Percentiles rank a stretch among this genome's conserved stretches.
phyloP scores from a whole-genome alignment of 2,797 vertebrate genomes.

The Furcifer pardalis region DNA sequence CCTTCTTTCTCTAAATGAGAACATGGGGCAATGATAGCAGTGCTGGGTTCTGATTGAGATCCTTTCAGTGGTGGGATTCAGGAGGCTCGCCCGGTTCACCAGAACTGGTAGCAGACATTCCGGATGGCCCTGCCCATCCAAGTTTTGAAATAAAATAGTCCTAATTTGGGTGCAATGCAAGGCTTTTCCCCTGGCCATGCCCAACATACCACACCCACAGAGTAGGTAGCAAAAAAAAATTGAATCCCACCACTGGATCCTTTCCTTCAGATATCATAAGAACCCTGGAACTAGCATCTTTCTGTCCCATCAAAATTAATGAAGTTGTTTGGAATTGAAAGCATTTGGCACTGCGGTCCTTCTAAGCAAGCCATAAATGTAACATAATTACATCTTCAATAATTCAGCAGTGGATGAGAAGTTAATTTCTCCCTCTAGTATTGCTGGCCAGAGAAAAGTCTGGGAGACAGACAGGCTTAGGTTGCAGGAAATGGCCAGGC shows the following conservation, averaged over 20 bases:
- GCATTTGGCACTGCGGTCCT: not conserved
- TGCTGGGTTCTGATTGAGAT: not conserved
- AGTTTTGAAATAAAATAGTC: too few species aligned
- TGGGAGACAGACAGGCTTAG: not conserved
- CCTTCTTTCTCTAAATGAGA: not conserved
- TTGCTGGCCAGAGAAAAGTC: not conserved
- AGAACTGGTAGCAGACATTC: too few species aligned
- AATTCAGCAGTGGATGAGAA: conserved; percentile 8
- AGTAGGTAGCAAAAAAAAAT: too few species aligned
- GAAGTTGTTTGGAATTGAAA: not conserved
- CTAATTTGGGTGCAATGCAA: too few species aligned
- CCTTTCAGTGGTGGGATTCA: too few species aligned
- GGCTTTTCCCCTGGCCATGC: too few species aligned
- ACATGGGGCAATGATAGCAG: not conserved
- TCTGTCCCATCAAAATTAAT: not conserved
- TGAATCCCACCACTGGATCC: too few species aligned
- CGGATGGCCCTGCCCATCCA: too few species aligned
- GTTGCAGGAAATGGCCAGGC: too few species aligned
- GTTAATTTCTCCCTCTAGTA: not conserved
- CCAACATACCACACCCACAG: too few species aligned
- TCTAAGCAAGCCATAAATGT: not conserved
- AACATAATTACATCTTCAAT: conserved; percentile 17
- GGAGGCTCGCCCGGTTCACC: too few species aligned
- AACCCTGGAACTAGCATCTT: not conserved
- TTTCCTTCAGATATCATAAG: too few species aligned